Conservation (phyloP, 2,113 vertebrate genomes). For the Ibidorhyncha struthersii region DNA sequence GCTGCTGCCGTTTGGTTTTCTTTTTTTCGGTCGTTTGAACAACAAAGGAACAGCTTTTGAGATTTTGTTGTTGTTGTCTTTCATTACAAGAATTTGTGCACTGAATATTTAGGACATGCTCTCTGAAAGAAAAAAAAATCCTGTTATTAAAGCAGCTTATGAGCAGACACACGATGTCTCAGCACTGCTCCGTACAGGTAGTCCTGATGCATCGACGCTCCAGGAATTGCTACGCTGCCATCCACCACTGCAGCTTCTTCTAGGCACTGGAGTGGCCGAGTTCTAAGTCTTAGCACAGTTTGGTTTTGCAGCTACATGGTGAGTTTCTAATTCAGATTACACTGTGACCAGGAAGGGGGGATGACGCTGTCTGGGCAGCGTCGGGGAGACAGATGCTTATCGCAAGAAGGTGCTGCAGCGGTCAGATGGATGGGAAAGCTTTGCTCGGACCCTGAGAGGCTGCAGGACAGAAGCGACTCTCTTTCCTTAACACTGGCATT, state of each 20-base stretch:
- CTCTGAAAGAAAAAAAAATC: background rate
- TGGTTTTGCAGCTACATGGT: background rate
- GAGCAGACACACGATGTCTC: background rate
- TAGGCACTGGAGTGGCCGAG: background rate
- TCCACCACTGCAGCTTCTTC: background rate
- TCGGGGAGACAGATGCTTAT: background rate
- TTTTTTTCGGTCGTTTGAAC: background rate
- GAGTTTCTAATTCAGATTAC: background rate
- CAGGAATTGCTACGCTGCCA: background rate
- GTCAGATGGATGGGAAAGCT: background rate
- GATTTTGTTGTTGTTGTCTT: background rate
- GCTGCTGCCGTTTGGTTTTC: background rate
- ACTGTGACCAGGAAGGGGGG: background rate
- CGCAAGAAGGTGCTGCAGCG: background rate
- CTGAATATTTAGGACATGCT: background rate
- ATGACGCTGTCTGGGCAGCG: background rate
- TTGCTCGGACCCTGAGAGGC: background rate
- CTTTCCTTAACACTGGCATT: background rate
- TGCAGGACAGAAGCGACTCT: background rate
- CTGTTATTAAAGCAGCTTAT: background rate
- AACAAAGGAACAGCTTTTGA: constrained; percentile 14
- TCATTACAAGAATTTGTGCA: background rate
- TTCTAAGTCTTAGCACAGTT: background rate
- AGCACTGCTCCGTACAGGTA: background rate
- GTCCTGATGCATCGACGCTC: too few relatives aligned